Conservation (phyloP, 2,888 invertebrate genomes). For the Pogonocherus hispidulus region DNA sequence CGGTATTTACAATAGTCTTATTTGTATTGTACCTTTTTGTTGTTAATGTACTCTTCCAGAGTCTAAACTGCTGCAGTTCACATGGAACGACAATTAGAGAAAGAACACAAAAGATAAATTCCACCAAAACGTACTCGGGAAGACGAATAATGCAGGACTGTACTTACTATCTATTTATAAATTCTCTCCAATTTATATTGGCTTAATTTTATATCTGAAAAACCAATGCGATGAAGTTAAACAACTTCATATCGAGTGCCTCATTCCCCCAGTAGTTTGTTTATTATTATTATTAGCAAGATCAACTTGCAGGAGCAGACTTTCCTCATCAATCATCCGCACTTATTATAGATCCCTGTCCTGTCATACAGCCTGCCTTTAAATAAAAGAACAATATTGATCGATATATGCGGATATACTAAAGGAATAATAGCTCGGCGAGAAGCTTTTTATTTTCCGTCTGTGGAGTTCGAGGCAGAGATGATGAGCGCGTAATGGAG, state of each 20-base stretch:
- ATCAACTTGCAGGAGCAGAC: neutral
- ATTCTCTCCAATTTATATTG: neutral
- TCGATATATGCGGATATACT: neutral
- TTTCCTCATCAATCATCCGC: neutral
- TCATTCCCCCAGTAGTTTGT: neutral
- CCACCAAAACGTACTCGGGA: too few species aligned
- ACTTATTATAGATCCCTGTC: neutral
- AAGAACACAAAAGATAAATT: too few species aligned
- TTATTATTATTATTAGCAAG: neutral
- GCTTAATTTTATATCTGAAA: neutral
- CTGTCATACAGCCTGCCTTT: neutral
- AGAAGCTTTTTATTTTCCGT: neutral
- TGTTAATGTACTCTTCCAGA: too few species aligned
- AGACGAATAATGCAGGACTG: too few species aligned
- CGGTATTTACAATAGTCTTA: too few species aligned
- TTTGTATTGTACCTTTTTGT: too few species aligned
- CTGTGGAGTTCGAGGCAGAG: neutral
- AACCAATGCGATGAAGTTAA: neutral
- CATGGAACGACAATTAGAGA: too few species aligned
- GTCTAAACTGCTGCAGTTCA: too few species aligned
- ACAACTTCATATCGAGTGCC: neutral
- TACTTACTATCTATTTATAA: neutral
- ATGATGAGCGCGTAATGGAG: too few species aligned
- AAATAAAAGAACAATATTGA: slow-evolving; percentile 1
- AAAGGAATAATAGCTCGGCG: neutral